Evolutionary conservation across 2,888 invertebrate species (phyloP).

Genomic region (Syrphus vitripennis): DNA sequence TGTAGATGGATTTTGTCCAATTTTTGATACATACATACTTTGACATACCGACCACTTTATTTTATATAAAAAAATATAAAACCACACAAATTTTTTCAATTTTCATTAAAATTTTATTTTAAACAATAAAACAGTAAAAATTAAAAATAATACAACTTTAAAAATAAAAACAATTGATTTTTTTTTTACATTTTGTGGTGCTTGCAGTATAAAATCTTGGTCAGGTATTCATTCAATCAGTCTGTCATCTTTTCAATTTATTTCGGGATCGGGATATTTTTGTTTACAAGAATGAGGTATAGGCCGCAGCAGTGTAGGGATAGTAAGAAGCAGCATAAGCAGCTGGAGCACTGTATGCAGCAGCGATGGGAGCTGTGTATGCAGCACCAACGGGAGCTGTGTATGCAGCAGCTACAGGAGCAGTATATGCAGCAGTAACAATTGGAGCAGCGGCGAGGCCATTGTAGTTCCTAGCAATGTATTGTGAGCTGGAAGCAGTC

Average conservation of each 20-base stretch:
- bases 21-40: too few relatives aligned
- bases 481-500: constrained; percentile 84
- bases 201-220: constrained; percentile 26
- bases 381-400: constrained; percentile 74
- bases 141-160: background rate
- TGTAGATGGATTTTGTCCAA: too few relatives aligned
- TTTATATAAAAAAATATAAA: too few relatives aligned
- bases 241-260: background rate
- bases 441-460: constrained; percentile 81
- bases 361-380: constrained; percentile 75
- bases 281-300: constrained; percentile 75
- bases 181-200: background rate
- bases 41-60: too few relatives aligned
- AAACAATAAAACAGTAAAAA: constrained; percentile 46
- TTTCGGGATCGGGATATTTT: background rate
- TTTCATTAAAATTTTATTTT: constrained; percentile 46
- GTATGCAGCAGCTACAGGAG: constrained; percentile 75
- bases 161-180: constrained; percentile 1
- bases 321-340: constrained; percentile 73
- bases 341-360: constrained; percentile 71
- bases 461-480: constrained; percentile 84
- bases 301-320: constrained; percentile 72
- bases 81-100: background rate
- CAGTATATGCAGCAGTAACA: constrained; percentile 76
- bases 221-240: constrained; percentile 35